Evolutionary conservation across 2,888 invertebrate genomes (phyloP).

Genomic region (Nemotelus nigrinus): DNA sequence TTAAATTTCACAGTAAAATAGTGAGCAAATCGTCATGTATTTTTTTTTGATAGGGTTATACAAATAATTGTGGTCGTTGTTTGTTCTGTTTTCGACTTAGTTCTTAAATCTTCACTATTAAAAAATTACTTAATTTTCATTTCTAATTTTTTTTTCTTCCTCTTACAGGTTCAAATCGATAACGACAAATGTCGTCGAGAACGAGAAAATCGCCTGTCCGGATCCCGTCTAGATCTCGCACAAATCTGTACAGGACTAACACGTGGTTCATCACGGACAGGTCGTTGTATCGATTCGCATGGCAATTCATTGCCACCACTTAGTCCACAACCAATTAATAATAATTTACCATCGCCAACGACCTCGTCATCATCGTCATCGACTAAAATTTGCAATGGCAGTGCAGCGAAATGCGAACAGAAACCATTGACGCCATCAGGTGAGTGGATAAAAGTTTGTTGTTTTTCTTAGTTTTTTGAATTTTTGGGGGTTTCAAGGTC

Average conservation of each 20-base stretch:
- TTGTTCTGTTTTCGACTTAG: too few species aligned
- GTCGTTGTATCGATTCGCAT: constrained; percentile 60
- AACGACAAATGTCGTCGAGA: constrained; percentile 65
- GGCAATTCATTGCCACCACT: constrained; percentile 58
- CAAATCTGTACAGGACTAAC: constrained; percentile 59
- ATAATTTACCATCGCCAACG: constrained; percentile 52
- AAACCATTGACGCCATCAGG: constrained; percentile 64
- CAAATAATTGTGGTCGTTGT: too few species aligned
- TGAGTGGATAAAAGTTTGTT: constrained; percentile 51
- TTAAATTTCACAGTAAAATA: too few species aligned
- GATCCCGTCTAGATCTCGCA: constrained; percentile 62
- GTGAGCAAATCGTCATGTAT: too few species aligned
- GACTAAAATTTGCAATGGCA: constrained; percentile 54
- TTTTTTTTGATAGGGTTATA: too few species aligned
- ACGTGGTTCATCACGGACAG: constrained; percentile 52
- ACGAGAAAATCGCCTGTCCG: constrained; percentile 59
- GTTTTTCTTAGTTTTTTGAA: background rate
- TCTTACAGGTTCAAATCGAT: constrained; percentile 64
- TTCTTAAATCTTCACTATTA: too few species aligned
- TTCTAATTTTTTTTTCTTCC: constrained; percentile 14
- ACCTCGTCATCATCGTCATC: constrained; percentile 49
- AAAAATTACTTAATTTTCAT: too few species aligned
- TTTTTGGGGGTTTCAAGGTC: too few species aligned
- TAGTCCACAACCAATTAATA: constrained; percentile 55
- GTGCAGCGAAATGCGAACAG: constrained; percentile 54